Evolutionary conservation across 2,113 vertebrate species (phyloP), one percentile per base, ranked within the genome.

Genomic region (Psettodes erumei): DNA sequence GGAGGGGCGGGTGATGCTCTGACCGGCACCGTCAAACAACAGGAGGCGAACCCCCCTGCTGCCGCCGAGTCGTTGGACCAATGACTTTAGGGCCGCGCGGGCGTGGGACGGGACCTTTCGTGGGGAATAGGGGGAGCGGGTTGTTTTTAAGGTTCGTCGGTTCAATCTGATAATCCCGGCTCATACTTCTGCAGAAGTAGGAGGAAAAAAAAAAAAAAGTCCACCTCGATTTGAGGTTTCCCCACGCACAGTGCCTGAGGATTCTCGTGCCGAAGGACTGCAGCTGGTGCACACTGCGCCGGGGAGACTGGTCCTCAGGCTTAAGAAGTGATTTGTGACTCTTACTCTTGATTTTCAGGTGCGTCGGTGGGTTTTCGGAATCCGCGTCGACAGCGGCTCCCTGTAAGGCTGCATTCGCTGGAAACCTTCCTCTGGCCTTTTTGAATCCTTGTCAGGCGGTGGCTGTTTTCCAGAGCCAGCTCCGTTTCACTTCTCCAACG

Each of bases 1-100:
- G n/a, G 2, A 12, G 64, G 4, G 19, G 28, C 51, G 28, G 67
- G 8, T 10, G 45, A 42, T 3, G 37, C 71, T 32, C 21, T 8
- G 1, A 45, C 79, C 40, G 68, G 45, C 25, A 55, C 18, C 25
- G 81, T 69, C 23, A 40, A 63, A 40, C 55, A 12, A 54, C 53
- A 81, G 33, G 71, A 62, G 15, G 37, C 5, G 43, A 65, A 71
- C 19, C 28, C 16, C 9, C 71, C 64, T 43, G 66, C 83, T 67
- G 80, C 9, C 8, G 62, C 50, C 30, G 75, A 3, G 13, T 18
- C 56, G 43, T 27, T 19, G 3, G n/a, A 15, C 4, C 59, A 73
- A 55, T 73, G 55, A 60, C 11, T 47, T 6, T 61, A 42, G 23
- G 30, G 60, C 53, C 40, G 23, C 23, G 37, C 33, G 35, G 16